phyloP scores from a whole-genome alignment of 1,140 invertebrate species.

The Chelonus insularis region DNA sequence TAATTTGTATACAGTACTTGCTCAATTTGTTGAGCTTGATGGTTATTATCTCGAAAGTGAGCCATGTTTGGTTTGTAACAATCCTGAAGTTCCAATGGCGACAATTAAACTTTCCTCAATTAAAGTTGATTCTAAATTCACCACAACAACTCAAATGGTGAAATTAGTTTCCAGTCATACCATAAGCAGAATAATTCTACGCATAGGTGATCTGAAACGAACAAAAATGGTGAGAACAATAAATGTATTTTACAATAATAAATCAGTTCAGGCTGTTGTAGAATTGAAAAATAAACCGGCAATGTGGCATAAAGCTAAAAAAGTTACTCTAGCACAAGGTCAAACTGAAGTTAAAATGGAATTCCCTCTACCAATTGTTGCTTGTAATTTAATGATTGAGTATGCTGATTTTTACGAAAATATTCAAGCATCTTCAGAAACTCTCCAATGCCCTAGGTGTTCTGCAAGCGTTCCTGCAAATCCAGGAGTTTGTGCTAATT shows the following conservation, averaged over 20 bases:
- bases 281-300: slow-evolving; percentile 95
- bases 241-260: slow-evolving; percentile 96
- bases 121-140: slow-evolving; percentile 96
- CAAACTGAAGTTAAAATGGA: slow-evolving; percentile 96
- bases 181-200: slow-evolving; percentile 90
- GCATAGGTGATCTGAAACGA: slow-evolving; percentile 92
- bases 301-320: slow-evolving; percentile 96
- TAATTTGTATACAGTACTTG: slow-evolving; percentile 87
- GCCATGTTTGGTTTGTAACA: slow-evolving; percentile 96
- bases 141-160: slow-evolving; percentile 96
- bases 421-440: slow-evolving; percentile 78
- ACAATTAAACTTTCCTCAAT: slow-evolving; percentile 92
- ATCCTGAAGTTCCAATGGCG: slow-evolving; percentile 90
- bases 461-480: slow-evolving; percentile 95
- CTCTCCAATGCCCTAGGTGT: slow-evolving; percentile 93
- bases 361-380: slow-evolving; percentile 94
- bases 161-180: slow-evolving; percentile 94
- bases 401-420: slow-evolving; percentile 97
- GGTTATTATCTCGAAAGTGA: slow-evolving; percentile 96
- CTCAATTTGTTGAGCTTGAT: slow-evolving; percentile 91
- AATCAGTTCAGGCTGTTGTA: slow-evolving; percentile 93
- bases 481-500: slow-evolving; percentile 96
- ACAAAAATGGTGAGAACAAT: slow-evolving; percentile 97
- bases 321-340: slow-evolving; percentile 82
- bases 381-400: slow-evolving; percentile 99